Percentiles rank a stretch among this genome's conserved stretches.
phyloP scores from a whole-genome alignment of 2,888 invertebrate genomes.

The Opisthograptis luteolata region DNA sequence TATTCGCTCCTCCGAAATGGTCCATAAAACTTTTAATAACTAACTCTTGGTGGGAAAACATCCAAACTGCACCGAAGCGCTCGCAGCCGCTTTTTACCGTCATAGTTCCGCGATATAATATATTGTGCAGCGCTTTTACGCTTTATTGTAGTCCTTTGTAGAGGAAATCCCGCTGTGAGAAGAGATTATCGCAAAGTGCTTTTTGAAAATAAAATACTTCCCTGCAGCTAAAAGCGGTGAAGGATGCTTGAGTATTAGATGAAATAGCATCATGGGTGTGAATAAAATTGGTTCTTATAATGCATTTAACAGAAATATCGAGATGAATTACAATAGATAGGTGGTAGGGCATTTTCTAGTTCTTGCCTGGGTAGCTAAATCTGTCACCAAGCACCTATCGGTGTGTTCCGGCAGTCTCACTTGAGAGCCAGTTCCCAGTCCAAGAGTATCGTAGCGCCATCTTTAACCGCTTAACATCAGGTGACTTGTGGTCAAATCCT shows the following conservation, averaged over 20 bases:
- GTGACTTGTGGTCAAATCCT: no score
- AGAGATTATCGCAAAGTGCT: constrained; percentile 33
- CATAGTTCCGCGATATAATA: constrained; percentile 11
- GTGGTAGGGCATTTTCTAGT: no score
- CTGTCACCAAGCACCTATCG: no score
- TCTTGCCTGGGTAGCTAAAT: no score
- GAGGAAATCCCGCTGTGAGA: constrained; percentile 32
- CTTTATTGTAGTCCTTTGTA: constrained; percentile 34
- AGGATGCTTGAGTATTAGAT: constrained; percentile 10
- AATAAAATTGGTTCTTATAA: no score
- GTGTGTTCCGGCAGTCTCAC: no score
- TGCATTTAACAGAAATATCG: no score
- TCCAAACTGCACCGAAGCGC: constrained; percentile 23
- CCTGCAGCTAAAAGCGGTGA: constrained; percentile 3
- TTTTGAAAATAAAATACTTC: constrained; percentile 28
- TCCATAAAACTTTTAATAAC: constrained; percentile 35
- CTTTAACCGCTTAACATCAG: no score
- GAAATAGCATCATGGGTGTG: not conserved
- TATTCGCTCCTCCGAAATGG: constrained; percentile 18
- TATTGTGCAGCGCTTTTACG: constrained; percentile 21
- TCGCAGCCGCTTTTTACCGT: constrained; percentile 26
- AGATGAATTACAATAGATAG: no score
- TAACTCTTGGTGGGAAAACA: constrained; percentile 25
- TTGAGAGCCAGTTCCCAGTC: no score
- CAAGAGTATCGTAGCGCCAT: no score